phyloP scores from a whole-genome alignment of 2,888 invertebrate species.

The Autographa pulchrina region DNA sequence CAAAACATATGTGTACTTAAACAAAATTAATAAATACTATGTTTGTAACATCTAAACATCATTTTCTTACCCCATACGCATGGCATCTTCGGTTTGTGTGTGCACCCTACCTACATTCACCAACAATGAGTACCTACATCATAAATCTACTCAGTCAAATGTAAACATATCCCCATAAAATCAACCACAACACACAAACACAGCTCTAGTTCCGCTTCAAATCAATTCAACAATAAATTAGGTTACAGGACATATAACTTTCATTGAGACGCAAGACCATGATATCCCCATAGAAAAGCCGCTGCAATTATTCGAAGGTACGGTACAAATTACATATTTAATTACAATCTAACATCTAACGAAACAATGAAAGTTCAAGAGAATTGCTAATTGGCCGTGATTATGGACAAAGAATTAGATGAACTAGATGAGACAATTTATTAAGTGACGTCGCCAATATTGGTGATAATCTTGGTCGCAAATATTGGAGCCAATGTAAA shows the following conservation, averaged over 20 bases:
- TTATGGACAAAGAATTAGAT: conserved; percentile 49
- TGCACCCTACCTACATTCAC: too few species aligned
- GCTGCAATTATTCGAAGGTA: conserved; percentile 54
- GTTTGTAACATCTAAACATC: too few species aligned
- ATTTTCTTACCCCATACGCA: too few species aligned
- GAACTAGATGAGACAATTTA: conserved; percentile 38
- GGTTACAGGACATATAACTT: conserved; percentile 39
- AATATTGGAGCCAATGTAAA: neutral
- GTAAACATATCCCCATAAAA: neutral
- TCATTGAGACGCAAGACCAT: conserved; percentile 45
- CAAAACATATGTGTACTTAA: too few species aligned
- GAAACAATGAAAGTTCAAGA: conserved; percentile 80
- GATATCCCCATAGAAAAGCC: conserved; percentile 52
- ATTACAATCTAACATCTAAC: conserved; percentile 72
- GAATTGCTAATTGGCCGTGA: conserved; percentile 77
- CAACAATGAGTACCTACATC: too few species aligned
- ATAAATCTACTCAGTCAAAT: neutral
- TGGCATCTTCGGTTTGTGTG: too few species aligned
- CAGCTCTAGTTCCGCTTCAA: neutral
- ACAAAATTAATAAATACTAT: too few species aligned
- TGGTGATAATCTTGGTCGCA: neutral
- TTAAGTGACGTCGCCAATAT: neutral
- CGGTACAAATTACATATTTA: conserved; percentile 66
- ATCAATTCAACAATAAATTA: conserved; percentile 18
- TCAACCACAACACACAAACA: neutral